Evolutionary conservation across 1,140 invertebrate genomes (phyloP).

Genomic region (Homalodisca vitripennis): DNA sequence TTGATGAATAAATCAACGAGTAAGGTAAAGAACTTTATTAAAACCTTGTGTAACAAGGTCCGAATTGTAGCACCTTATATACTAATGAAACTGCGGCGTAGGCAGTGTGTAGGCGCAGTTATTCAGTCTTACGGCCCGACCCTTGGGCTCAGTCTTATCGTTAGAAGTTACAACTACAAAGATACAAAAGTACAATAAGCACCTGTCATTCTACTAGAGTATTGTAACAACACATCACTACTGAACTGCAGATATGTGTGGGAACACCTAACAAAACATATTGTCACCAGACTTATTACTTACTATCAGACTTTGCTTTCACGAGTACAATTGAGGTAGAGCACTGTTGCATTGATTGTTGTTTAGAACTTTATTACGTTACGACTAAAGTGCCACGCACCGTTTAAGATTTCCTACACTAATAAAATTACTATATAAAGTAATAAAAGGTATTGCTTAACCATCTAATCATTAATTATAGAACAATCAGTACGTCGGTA

Average conservation of each 20-base stretch:
- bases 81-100: not conserved
- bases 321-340: no score
- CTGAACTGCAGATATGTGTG: no score
- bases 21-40: constrained; percentile 21
- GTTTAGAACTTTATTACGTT: no score
- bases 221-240: constrained; percentile 11
- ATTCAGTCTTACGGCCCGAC: constrained; percentile 17
- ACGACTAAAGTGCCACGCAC: constrained; percentile 17
- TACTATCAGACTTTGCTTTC: no score
- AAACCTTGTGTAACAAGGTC: constrained; percentile 21
- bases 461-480: not conserved
- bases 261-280: no score
- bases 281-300: no score
- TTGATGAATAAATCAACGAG: no score
- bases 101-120: constrained; percentile 7
- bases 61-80: constrained; percentile 12
- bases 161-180: no score
- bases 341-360: no score
- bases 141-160: constrained; percentile 16
- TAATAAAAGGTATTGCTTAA: constrained; percentile 21
- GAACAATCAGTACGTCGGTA: not conserved
- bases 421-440: constrained; percentile 19
- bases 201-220: no score
- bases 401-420: no score
- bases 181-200: not conserved